Evolutionary conservation across 2,888 invertebrate species (phyloP), one percentile per base, ranked within the genome.

Genomic region (Agriotes lineatus): DNA sequence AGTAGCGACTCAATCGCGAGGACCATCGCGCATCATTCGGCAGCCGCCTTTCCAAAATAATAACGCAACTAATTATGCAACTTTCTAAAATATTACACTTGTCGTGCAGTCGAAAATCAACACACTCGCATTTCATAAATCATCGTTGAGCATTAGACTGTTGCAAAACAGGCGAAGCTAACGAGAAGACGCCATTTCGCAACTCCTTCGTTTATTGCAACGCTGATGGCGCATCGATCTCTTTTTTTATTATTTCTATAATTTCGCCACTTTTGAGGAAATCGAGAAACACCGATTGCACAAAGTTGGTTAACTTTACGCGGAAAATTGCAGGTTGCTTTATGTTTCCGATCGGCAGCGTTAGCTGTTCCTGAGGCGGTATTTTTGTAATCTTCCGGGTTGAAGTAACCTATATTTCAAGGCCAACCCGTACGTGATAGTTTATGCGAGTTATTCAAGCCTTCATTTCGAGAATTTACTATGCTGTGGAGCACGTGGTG

Each of bases 311-410:
- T 33, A 62, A 62, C 33, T 62, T 54, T 54, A 54, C 39, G 39
- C 20, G 12, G 52, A 42, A 42, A 42, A 42, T 39, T 39, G 12
- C 16, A 42, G 3, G 14, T 42, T 42, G 14, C 14, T 42, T 42
- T 12, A 14, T 42, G 18, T 42, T 12, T 14, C 16, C 9, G 16
- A 42, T 42, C 42, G 42, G 16, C 18, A 4, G 16, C 16, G 16
- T 61, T 50, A n/a, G 33, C 37, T 50, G 39, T 33, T 35, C 50
- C 50, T 61, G 18, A 61, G 30, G 30, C 52, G 45, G 25, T 42
- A 33, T 42, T 54, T 62, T 62, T 54, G 52, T 18, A 62, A 62
- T 62, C 62, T 62, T 62, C 62, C 62, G 62, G 62, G 62, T 62
- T 42, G 44, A 6, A 54, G 7, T 18, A 54, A 54, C 54, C 54